Evolutionary conservation across 1,140 invertebrate species (phyloP).

Genomic region (Euura saliciscinereae): DNA sequence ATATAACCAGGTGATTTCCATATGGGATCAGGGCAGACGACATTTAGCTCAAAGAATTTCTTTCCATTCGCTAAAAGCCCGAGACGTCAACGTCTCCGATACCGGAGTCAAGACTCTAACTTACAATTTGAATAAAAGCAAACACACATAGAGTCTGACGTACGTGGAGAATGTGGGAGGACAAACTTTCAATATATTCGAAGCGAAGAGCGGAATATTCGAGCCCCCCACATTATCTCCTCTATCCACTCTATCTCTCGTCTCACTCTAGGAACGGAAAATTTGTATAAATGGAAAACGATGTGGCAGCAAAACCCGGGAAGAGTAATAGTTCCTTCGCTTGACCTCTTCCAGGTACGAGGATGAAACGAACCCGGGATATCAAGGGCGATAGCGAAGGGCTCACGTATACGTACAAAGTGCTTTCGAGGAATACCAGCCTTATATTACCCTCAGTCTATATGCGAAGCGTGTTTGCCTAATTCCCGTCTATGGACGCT

Average conservation of each 20-base stretch:
- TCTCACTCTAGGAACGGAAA: not conserved
- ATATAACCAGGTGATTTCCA: slow-evolving; percentile 51
- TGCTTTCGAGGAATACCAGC: slow-evolving; percentile 2
- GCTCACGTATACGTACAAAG: not conserved
- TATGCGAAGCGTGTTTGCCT: slow-evolving; percentile 15
- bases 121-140: slow-evolving; percentile 64
- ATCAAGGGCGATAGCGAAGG: not conserved
- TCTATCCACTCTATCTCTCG: not conserved
- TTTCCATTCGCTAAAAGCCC: slow-evolving; percentile 57
- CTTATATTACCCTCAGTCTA: slow-evolving; percentile 18
- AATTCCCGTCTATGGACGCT: slow-evolving; percentile 15
- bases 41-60: slow-evolving; percentile 60
- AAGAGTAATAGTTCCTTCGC: not conserved
- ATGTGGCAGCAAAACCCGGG: not conserved
- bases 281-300: not conserved
- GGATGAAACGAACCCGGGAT: not conserved
- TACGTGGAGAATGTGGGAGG: slow-evolving; percentile 22
- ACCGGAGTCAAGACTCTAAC: slow-evolving; percentile 48
- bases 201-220: slow-evolving; percentile 9
- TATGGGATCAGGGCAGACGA: slow-evolving; percentile 52
- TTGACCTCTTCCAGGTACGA: not conserved
- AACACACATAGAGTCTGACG: slow-evolving; percentile 48
- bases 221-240: not conserved
- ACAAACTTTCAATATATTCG: slow-evolving; percentile 43
- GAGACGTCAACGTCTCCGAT: slow-evolving; percentile 24